Conservation (phyloP, 2,797 vertebrate species). For the Sparus aurata region DNA sequence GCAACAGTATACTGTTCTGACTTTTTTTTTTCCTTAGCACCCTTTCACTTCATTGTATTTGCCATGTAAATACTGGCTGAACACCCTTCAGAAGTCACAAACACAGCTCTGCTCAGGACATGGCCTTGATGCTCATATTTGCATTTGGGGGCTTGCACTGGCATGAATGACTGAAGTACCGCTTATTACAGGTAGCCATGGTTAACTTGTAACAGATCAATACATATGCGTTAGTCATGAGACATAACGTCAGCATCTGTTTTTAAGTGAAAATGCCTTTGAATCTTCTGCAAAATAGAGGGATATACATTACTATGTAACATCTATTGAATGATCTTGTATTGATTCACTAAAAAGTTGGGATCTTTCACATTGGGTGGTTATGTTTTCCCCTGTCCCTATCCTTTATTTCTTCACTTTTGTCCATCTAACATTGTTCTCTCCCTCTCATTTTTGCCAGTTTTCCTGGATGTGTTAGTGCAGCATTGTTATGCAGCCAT, state of each 20-base stretch:
- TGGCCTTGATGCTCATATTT: slow-evolving; percentile 74
- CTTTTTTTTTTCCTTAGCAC: slow-evolving; percentile 39
- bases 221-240: slow-evolving; percentile 36
- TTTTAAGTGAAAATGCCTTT: slow-evolving; percentile 28
- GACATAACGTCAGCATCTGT: slow-evolving; percentile 9
- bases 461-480: slow-evolving; percentile 29
- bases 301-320: slow-evolving; percentile 20
- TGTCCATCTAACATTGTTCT: slow-evolving; percentile 12
- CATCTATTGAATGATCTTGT: slow-evolving; percentile 46
- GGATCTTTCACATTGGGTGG: slow-evolving; percentile 29
- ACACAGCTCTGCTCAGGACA: slow-evolving; percentile 50
- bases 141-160: slow-evolving; percentile 61
- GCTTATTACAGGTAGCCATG: slow-evolving; percentile 43
- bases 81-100: slow-evolving; percentile 56
- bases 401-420: slow-evolving; percentile 17
- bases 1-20: slow-evolving; percentile 36
- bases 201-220: slow-evolving; percentile 62
- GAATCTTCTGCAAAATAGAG: slow-evolving; percentile 45
- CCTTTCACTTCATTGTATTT: slow-evolving; percentile 64
- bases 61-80: slow-evolving; percentile 76
- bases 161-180: slow-evolving; percentile 58
- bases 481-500: slow-evolving; percentile 32
- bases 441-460: slow-evolving; percentile 13
- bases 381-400: not conserved
- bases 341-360: slow-evolving; percentile 34